Conservation (phyloP, 2,888 invertebrate species). For the Imbricaverruca yamaguchii region DNA sequence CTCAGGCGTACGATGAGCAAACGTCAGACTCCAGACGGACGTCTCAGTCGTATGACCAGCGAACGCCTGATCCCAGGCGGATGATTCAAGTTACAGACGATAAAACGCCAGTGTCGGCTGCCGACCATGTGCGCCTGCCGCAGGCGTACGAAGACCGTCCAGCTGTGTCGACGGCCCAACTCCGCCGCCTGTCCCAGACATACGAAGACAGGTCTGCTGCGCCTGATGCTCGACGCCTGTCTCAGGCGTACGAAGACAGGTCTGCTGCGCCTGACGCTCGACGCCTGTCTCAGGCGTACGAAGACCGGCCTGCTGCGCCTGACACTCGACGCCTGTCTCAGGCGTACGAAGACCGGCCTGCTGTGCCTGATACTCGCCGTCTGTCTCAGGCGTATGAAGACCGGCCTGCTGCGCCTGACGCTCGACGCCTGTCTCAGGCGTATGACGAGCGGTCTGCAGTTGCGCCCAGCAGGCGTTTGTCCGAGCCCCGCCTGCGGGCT, state of each 20-base stretch:
- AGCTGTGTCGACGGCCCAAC: neutral
- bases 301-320: neutral
- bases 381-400: neutral
- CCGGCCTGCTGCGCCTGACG: neutral
- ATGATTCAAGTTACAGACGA: neutral
- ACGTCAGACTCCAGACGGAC: neutral
- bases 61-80: neutral
- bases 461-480: neutral
- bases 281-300: neutral
- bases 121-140: neutral
- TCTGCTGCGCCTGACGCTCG: neutral
- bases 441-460: neutral
- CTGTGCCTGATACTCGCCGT: neutral
- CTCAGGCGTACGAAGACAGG: neutral
- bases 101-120: neutral
- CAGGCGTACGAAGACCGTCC: neutral
- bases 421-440: neutral
- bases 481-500: neutral
- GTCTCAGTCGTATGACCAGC: neutral
- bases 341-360: neutral
- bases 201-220: neutral
- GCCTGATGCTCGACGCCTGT: neutral
- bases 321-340: neutral
- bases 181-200: neutral
- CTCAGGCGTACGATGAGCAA: neutral